phyloP scores from a whole-genome alignment of 2,888 invertebrate species.

The Nysson spinosus region DNA sequence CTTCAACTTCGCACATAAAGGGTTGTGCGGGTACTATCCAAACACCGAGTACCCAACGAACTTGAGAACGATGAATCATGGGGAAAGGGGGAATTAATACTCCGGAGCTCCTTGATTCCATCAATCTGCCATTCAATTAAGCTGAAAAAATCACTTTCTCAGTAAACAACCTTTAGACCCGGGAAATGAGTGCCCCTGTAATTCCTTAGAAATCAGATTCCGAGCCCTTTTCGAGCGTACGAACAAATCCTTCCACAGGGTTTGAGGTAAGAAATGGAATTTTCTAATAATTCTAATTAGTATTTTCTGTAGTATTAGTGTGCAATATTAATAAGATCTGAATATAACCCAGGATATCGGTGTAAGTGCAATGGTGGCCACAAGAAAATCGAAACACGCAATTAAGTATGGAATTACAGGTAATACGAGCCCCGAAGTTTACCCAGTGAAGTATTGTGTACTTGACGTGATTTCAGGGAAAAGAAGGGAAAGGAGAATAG shows the following conservation, averaged over 20 bases:
- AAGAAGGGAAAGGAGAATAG: slow-evolving; percentile 29
- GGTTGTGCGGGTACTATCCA: slow-evolving; percentile 6
- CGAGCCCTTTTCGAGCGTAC: too few species aligned
- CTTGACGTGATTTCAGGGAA: not conserved
- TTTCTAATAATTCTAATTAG: too few species aligned
- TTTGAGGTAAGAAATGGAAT: too few species aligned
- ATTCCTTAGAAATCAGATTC: too few species aligned
- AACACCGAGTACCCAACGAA: slow-evolving; percentile 13
- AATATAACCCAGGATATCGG: too few species aligned
- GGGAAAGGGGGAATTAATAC: not conserved
- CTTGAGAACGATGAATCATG: slow-evolving; percentile 8
- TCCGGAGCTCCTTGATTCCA: slow-evolving; percentile 11
- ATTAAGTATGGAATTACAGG: slow-evolving; percentile 31
- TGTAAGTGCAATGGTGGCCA: too few species aligned
- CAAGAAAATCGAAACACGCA: slow-evolving; percentile 6
- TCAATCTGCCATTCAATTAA: slow-evolving; percentile 23
- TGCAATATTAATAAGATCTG: too few species aligned
- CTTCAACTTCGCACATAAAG: slow-evolving; percentile 20
- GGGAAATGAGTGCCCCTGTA: not conserved
- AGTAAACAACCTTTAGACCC: slow-evolving; percentile 1
- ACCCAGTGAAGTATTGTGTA: slow-evolving; percentile 19
- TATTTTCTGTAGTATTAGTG: too few species aligned
- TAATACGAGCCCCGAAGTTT: slow-evolving; percentile 18
- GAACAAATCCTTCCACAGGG: too few species aligned
- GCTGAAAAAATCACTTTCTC: not conserved